These are phyloP conservation scores for Centropus bengalensis DNA, from an alignment of 2,113 vertebrate species.

Conservation along the genomic window DNA sequence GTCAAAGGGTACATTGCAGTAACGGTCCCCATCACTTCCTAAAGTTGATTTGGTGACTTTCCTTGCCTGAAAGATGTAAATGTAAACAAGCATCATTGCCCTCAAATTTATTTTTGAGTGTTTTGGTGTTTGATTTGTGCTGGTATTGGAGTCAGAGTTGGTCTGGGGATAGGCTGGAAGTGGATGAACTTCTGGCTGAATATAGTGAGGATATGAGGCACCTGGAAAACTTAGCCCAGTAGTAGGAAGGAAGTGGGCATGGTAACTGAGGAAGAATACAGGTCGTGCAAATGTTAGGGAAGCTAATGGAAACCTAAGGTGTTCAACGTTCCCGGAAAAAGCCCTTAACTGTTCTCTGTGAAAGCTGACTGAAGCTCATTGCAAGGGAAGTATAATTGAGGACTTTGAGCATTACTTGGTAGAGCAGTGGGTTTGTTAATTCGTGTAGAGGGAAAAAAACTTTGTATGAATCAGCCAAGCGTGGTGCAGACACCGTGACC, in stretches of 20 bases:
- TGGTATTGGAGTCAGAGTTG: not conserved
- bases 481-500: not conserved
- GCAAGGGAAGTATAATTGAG: not conserved
- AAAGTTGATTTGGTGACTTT: not conserved
- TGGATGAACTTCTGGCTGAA: not conserved
- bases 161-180: not conserved
- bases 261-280: not conserved
- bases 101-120: not conserved
- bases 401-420: not conserved
- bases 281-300: not conserved
- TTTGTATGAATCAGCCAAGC: not conserved
- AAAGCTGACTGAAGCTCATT: not conserved
- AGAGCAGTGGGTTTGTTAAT: not conserved
- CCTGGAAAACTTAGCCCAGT: not conserved
- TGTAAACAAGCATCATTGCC: not conserved
- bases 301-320: not conserved
- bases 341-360: not conserved
- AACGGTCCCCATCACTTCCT: not conserved
- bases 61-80: not conserved
- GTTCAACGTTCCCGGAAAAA: not conserved
- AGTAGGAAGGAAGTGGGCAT: not conserved
- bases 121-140: not conserved
- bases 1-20: not conserved
- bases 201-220: not conserved
- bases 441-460: not conserved